Evolutionary conservation across 2,888 invertebrate genomes (phyloP), one percentile per base, ranked within the genome.

Genomic region (Portevinia maculata): DNA sequence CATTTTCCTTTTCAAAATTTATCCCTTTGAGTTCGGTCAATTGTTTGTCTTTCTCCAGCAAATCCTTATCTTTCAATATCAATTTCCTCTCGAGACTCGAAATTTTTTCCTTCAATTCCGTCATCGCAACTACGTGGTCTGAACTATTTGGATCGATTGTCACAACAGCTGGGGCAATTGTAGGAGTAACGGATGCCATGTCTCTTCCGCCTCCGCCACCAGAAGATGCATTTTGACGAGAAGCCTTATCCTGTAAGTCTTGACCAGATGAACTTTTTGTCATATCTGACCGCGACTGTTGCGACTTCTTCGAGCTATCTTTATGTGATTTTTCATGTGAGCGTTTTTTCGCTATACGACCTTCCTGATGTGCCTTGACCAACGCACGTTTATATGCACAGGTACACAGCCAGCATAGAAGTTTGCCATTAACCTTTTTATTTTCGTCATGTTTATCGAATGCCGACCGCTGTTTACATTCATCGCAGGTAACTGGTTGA

Each of bases 381-480:
- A 98, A 90, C 0, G 98, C 98, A 86, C 98, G 93, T 91, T 98
- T 98, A 90, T 96, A 96, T 0, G 98, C 97, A 86, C 97, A 93
- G 13, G 98, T 98, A 91, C 98, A 99, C 75, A 98, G 92, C 98
- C 98, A 99, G 91, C 98, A 99, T 30, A 98, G 92, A 75, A 98
- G 92, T 91, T 98, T 98, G 3, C 98, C 98, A 91, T 98, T 98
- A 85, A 98, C 96, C 94, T 96, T 96, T 91, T 95, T 95, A 88
- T 94, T 95, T 88, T 96, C 96, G 90, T 97, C 96, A 88, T 95
- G 96, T 87, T 98, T 93, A 91, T 98, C 98, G 91, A 98, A 99
- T 84, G 98, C 99, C 91, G 98, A 98, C 90, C 97, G 96, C 91
- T 98, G 98, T 92, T 98, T 98, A 92, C 99, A 99, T 91, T 98